A percentile compares a stretch with the other conserved stretches of the same genome.
Conservation (phyloP, 2,797 vertebrate genomes). For the Sebastes wilsoni region DNA sequence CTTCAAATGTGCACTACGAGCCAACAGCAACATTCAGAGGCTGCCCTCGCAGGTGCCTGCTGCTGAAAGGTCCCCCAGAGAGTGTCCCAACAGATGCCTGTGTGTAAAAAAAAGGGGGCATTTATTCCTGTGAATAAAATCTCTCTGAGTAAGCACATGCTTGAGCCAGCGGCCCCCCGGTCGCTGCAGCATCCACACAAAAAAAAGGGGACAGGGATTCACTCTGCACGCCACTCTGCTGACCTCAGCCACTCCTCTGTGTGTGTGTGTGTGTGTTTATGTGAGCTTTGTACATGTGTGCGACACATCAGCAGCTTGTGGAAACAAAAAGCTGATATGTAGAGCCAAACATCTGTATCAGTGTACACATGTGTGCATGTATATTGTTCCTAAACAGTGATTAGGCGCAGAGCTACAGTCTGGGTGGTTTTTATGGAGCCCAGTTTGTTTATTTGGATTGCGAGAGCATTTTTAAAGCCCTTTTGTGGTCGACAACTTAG, state of each 20-base stretch:
- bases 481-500: constrained; percentile 50
- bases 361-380: constrained; percentile 10
- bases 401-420: constrained; percentile 6
- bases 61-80: constrained; percentile 58
- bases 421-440: constrained; percentile 32
- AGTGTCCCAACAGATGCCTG: constrained; percentile 61
- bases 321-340: constrained; percentile 49
- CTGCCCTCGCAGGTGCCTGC: constrained; percentile 60
- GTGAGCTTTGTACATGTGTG: constrained; percentile 47
- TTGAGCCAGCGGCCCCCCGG: constrained; percentile 79
- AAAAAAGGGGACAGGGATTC: constrained; percentile 78
- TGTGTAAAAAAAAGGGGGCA: constrained; percentile 53
- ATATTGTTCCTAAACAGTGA: constrained; percentile 33
- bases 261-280: constrained; percentile 39
- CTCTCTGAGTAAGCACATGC: constrained; percentile 85
- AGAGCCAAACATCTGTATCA: constrained; percentile 51
- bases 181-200: constrained; percentile 76
- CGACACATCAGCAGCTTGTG: constrained; percentile 60
- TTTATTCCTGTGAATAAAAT: constrained; percentile 84
- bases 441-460: constrained; percentile 65
- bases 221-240: constrained; percentile 76
- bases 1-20: constrained; percentile 5
- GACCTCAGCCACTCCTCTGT: constrained; percentile 82
- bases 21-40: constrained; percentile 34
- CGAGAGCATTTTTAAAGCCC: constrained; percentile 51